Evolutionary conservation across 2,113 vertebrate species (phyloP).

Genomic region (Thamnaconus septentrionalis): DNA sequence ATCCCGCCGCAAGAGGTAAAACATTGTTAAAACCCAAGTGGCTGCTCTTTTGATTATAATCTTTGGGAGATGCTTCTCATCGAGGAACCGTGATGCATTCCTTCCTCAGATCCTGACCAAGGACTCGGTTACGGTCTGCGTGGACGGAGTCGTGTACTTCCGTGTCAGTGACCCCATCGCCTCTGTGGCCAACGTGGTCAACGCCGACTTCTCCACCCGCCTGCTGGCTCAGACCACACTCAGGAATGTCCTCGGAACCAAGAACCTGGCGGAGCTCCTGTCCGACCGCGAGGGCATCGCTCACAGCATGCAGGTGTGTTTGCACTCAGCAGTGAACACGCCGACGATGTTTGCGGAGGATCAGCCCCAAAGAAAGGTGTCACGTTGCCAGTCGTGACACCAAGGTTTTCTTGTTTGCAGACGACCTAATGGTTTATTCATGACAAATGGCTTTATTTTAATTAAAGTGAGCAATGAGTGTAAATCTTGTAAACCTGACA

Average conservation of each 20-base stretch:
- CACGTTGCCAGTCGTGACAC: no score
- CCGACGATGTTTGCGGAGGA: no score
- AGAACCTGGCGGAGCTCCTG: slow-evolving; percentile 82
- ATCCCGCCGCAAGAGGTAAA: slow-evolving; percentile 96
- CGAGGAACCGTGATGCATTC: not conserved
- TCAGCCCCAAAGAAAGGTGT: no score
- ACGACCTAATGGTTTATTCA: no score
- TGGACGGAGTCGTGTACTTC: slow-evolving; percentile 89
- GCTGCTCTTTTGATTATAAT: no score
- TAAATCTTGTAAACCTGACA: no score
- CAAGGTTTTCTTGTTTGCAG: no score
- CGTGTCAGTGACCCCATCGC: slow-evolving; percentile 81
- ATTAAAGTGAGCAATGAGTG: no score
- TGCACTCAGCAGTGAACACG: no score
- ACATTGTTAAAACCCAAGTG: not conserved
- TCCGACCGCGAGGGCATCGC: slow-evolving; percentile 85
- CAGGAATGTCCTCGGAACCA: slow-evolving; percentile 86
- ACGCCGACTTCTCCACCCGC: slow-evolving; percentile 83
- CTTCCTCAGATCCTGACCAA: slow-evolving; percentile 82
- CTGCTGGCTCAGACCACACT: slow-evolving; percentile 87
- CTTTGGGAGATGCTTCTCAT: not conserved
- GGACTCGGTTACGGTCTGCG: slow-evolving; percentile 84
- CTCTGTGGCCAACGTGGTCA: slow-evolving; percentile 82
- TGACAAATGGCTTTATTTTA: no score
- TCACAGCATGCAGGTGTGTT: slow-evolving; percentile 83